Percentiles rank a stretch among this genome's conserved stretches.
phyloP scores from a whole-genome alignment of 2,888 invertebrate species.

The Spisula subtruncata region DNA sequence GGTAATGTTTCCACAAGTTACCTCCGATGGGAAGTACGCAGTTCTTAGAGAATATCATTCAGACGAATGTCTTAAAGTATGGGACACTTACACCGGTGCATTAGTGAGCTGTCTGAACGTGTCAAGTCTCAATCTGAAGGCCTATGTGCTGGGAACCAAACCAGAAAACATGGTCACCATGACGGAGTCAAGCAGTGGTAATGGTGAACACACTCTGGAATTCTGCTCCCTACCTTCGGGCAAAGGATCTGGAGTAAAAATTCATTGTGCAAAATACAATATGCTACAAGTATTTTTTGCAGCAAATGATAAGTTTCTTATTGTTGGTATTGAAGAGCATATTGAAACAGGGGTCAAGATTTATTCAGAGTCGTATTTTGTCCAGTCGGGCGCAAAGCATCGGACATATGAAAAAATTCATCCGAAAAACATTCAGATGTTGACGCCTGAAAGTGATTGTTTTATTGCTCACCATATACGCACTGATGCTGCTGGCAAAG shows the following conservation, averaged over 20 bases:
- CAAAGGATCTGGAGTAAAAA: conserved; percentile 35
- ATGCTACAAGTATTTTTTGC: conserved; percentile 66
- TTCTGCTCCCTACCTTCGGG: conserved; percentile 57
- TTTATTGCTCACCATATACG: conserved; percentile 62
- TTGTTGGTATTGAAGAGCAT: conserved; percentile 66
- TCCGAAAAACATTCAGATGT: conserved; percentile 62
- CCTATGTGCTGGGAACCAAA: conserved; percentile 60
- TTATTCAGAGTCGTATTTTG: conserved; percentile 55
- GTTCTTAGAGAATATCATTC: conserved; percentile 73
- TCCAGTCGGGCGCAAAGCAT: conserved; percentile 45
- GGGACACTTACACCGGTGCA: conserved; percentile 68
- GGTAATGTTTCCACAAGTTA: conserved; percentile 69
- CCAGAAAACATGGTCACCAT: conserved; percentile 65
- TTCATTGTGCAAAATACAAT: conserved; percentile 54
- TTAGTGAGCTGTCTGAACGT: conserved; percentile 63
- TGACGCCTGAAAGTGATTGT: conserved; percentile 64
- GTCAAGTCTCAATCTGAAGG: conserved; percentile 72
- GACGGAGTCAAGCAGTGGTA: conserved; percentile 49
- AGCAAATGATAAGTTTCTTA: conserved; percentile 59
- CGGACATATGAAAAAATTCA: conserved; percentile 56
- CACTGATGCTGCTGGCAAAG: conserved; percentile 54
- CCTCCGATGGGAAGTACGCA: conserved; percentile 74
- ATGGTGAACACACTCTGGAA: conserved; percentile 34
- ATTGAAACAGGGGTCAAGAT: conserved; percentile 56
- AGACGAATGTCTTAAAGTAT: conserved; percentile 70